Evolutionary conservation across 2,797 vertebrate genomes (phyloP), one percentile per base, ranked within the genome.

Genomic region (Scomberomorus guttatus): DNA sequence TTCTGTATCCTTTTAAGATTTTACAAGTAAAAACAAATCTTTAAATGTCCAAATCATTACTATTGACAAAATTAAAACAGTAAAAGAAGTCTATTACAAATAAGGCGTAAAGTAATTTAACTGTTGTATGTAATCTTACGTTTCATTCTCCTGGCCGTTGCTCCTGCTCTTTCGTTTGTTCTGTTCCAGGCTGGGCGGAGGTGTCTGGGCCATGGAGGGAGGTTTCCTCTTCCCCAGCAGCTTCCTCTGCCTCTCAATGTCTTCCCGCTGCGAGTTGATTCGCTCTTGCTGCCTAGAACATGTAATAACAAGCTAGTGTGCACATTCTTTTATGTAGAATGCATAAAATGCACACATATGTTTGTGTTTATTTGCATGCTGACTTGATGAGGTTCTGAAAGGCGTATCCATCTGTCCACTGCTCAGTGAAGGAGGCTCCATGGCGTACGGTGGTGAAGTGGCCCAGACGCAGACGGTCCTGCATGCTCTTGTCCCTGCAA

Each of bases 331-430:
- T 11, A 25, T 3, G 9, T 61, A 32, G 27, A 44, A 13, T 25
- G 11, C n/a, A 71, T 8, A n/a, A 62, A 56, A 72, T 11, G 37
- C 0, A 37, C 66, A 59, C 2, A 50, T 6, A 24, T 34, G 39
- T 54, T 25, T 51, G n/a, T 54, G 50, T 2, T 18, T 52, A n/a
- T 73, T 29, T 18, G 24, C 2, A 24, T 48, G 58, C 97, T 96
- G 94, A 99, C 98, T 98, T 99, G 93, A 99, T 97, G 86, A 99
- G 96, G 93, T 99, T 99, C 93, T 99, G 98, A 94, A 99, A 99
- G 89, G 98, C 98, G 48, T 96, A 98, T 81, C 98, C 98, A 83
- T 99, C 98, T 8, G 98, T 99, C 98, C 98, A 99, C 88, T 99
- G 98, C 90, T 99, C 98, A 0, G 97, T 99, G 91, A 99, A 99